phyloP scores from a whole-genome alignment of 92 coral and sea anemone genomes.

The Zoanthus sansibaricus region DNA sequence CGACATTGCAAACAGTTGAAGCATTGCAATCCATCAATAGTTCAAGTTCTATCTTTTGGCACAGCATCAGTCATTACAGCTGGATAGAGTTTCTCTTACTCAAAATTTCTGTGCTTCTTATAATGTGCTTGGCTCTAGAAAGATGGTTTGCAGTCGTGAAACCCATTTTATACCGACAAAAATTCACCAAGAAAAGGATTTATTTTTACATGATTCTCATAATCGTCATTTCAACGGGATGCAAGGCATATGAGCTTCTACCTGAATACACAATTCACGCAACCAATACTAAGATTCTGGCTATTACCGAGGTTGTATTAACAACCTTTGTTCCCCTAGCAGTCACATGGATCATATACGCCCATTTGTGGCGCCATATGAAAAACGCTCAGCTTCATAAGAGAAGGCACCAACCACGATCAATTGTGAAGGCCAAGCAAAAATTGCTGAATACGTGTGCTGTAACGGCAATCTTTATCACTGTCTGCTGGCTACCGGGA shows the following conservation, averaged over 20 bases:
- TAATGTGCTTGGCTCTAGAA: slow-evolving; percentile 27
- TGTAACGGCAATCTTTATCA: background rate
- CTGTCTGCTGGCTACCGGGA: background rate
- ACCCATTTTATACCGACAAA: background rate
- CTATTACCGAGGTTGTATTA: slow-evolving; percentile 3
- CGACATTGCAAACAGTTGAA: too few species aligned
- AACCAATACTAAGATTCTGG: background rate
- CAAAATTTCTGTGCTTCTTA: slow-evolving; percentile 11
- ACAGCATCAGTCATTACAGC: background rate
- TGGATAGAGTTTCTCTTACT: slow-evolving; percentile 25
- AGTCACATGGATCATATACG: background rate
- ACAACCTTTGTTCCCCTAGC: background rate
- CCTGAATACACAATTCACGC: background rate
- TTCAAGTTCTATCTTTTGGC: background rate
- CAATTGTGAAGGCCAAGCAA: background rate
- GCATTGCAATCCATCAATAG: too few species aligned
- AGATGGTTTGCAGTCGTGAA: slow-evolving; percentile 28
- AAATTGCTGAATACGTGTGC: background rate
- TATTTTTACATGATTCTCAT: background rate
- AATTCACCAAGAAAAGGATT: background rate
- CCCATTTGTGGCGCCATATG: background rate
- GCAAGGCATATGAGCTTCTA: background rate
- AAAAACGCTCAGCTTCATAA: background rate
- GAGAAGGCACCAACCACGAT: too few species aligned
- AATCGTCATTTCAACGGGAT: background rate